Percentiles rank a stretch among this genome's conserved stretches.
These are phyloP conservation scores for Dryoscopus gambensis DNA, from an alignment of 2,113 vertebrate genomes.

Conservation along the genomic window DNA sequence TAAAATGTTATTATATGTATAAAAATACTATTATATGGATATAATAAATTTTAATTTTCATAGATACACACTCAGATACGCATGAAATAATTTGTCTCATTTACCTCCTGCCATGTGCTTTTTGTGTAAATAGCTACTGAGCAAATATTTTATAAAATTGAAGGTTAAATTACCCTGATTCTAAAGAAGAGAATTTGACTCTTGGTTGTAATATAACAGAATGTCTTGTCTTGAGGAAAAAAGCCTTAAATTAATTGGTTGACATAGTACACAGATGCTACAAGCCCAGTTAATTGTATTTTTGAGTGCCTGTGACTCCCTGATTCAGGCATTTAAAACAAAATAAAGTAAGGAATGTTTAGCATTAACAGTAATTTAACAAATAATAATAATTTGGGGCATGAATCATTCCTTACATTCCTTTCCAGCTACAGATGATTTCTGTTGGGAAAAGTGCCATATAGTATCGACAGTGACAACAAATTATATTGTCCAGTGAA, in stretches of 20 bases:
- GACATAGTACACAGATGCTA: background rate
- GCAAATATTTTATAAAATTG: background rate
- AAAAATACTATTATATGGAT: background rate
- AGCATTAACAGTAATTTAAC: background rate
- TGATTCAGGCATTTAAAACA: constrained; percentile 24
- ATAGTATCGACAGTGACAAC: constrained; percentile 75
- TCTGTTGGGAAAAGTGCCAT: constrained; percentile 77
- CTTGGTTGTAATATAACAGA: background rate
- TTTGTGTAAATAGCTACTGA: background rate
- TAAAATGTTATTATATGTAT: background rate
- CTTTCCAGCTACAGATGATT: constrained; percentile 73
- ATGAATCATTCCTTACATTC: constrained; percentile 77
- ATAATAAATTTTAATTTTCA: background rate
- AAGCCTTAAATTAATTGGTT: background rate
- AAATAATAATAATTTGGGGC: constrained; percentile 50
- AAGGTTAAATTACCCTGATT: background rate
- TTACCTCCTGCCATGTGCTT: background rate
- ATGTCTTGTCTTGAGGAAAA: background rate
- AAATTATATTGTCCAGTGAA: constrained; percentile 75
- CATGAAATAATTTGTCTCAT: background rate
- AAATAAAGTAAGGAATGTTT: constrained; percentile 16
- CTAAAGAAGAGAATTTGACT: background rate
- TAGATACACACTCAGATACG: background rate
- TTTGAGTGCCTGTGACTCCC: background rate
- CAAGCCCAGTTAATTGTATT: background rate